Conservation (phyloP, 2,888 invertebrate genomes). For the Capitulum mitella region DNA sequence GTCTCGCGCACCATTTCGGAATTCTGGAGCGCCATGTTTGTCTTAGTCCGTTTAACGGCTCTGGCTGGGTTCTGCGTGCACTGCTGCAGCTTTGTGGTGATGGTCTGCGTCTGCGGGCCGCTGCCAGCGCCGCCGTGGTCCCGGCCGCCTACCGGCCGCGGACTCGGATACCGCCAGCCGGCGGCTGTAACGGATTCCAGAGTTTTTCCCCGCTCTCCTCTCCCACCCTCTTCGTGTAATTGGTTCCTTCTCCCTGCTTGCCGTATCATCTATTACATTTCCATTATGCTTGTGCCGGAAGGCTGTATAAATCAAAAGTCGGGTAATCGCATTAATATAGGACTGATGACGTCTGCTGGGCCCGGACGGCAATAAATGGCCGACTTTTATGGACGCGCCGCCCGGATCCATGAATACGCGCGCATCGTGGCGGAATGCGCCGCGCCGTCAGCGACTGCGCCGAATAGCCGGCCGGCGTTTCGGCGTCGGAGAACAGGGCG, state of each 20-base stretch:
- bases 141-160: too few relatives aligned
- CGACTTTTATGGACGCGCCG: neutral
- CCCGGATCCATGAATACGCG: neutral
- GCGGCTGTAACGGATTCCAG: neutral
- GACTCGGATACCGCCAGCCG: neutral
- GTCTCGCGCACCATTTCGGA: too few relatives aligned
- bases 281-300: conserved; percentile 14
- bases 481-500: too few relatives aligned
- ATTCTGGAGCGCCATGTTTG: too few relatives aligned
- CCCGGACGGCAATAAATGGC: neutral
- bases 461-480: too few relatives aligned
- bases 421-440: neutral
- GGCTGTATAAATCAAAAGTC: conserved; percentile 22
- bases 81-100: too few relatives aligned
- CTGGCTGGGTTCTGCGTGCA: too few relatives aligned
- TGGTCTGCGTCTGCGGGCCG: too few relatives aligned
- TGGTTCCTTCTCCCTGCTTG: conserved; percentile 8
- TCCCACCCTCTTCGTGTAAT: conserved; percentile 20
- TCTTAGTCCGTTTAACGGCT: too few relatives aligned
- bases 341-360: conserved; percentile 21
- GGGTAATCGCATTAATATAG: conserved; percentile 11
- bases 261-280: conserved; percentile 22
- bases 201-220: neutral
- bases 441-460: too few relatives aligned
- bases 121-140: too few relatives aligned